Evolutionary conservation across 1,140 invertebrate species (phyloP).

Genomic region (Calosoma granatense): DNA sequence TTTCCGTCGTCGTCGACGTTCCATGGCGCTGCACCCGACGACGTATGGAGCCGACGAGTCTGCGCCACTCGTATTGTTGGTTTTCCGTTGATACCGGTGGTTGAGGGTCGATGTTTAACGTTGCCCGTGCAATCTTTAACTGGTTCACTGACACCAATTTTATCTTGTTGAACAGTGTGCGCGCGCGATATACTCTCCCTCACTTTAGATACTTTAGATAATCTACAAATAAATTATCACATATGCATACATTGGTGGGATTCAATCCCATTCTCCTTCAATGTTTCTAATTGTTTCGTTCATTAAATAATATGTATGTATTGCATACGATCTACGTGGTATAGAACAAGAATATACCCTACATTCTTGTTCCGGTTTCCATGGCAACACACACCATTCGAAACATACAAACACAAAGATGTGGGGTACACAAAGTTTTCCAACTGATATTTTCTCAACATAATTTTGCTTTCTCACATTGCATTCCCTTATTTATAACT

Average conservation of each 20-base stretch:
- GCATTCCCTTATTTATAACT: no score
- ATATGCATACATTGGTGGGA: constrained; percentile 14
- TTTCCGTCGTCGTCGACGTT: constrained; percentile 16
- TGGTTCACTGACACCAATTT: background rate
- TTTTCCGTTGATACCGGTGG: constrained; percentile 18
- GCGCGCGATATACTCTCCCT: no score
- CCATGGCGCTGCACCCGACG: constrained; percentile 31
- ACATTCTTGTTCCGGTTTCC: no score
- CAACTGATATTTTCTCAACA: no score
- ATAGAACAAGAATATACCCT: no score
- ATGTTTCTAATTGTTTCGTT: no score
- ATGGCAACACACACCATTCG: no score
- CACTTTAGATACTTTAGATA: constrained; percentile 1
- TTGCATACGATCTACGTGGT: no score
- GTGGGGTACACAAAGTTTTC: no score
- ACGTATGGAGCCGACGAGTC: constrained; percentile 32
- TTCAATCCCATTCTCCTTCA: background rate
- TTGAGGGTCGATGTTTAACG: constrained; percentile 25
- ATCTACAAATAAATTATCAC: background rate
- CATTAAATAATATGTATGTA: no score
- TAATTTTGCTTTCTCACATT: no score
- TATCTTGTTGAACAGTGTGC: background rate
- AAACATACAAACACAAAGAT: no score
- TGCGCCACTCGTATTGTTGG: constrained; percentile 29
- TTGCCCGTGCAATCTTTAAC: constrained; percentile 27